phyloP scores from a whole-genome alignment of 2,888 invertebrate species.

The Erynnis tages region DNA sequence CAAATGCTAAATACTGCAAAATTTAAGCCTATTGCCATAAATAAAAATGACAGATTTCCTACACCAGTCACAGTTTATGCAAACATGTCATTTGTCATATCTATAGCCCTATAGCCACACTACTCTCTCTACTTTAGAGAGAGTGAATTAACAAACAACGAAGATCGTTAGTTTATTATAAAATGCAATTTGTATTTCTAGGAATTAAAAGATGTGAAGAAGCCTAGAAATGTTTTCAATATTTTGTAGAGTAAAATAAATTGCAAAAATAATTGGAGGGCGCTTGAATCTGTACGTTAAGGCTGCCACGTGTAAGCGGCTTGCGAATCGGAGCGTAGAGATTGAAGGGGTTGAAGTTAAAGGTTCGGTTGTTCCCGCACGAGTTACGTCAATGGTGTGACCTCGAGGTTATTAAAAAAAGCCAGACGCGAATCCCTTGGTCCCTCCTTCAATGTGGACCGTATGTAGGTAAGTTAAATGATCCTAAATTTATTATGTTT shows the following conservation, averaged over 20 bases:
- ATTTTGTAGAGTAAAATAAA: constrained; percentile 11
- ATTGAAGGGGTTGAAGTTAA: constrained; percentile 48
- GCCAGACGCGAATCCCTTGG: constrained; percentile 1
- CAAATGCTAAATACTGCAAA: constrained; percentile 14
- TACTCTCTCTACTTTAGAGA: neutral
- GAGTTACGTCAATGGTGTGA: constrained; percentile 28
- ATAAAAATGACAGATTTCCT: neutral
- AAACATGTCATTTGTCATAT: neutral
- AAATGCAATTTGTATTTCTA: constrained; percentile 1
- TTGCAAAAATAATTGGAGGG: constrained; percentile 28
- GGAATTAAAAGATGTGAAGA: neutral
- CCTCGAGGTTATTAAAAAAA: constrained; percentile 34
- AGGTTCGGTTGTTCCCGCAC: constrained; percentile 25
- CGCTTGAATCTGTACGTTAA: constrained; percentile 40
- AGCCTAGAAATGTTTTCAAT: neutral
- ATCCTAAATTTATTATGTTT: too few species aligned
- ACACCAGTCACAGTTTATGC: neutral
- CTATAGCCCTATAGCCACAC: constrained; percentile 1
- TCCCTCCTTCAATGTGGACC: constrained; percentile 1
- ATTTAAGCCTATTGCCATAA: constrained; percentile 7
- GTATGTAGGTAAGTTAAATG: too few species aligned
- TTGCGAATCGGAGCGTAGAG: constrained; percentile 49
- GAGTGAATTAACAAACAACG: constrained; percentile 6
- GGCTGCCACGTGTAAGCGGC: constrained; percentile 49
- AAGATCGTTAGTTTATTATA: constrained; percentile 1